Percentiles rank a stretch among this genome's conserved stretches.
Evolutionary conservation across 2,113 vertebrate genomes (phyloP).

Genomic region (Megalops atlanticus): DNA sequence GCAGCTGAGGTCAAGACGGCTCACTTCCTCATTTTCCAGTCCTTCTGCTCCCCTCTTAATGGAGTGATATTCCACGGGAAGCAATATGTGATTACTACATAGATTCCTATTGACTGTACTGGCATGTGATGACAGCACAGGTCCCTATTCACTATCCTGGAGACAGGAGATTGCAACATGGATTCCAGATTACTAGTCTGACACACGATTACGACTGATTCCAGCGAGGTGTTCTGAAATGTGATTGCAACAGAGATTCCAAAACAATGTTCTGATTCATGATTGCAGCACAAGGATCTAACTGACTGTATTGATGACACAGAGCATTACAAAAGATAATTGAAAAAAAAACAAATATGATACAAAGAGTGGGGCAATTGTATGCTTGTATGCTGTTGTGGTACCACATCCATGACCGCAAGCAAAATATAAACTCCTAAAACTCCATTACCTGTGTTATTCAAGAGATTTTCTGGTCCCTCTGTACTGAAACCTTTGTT

Average conservation of each 20-base stretch:
- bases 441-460: background rate
- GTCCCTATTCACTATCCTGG: slow-evolving; percentile 16
- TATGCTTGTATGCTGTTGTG: background rate
- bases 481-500: background rate
- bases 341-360: background rate
- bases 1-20: slow-evolving; percentile 80
- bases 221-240: too few species aligned
- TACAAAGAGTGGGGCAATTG: background rate
- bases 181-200: slow-evolving; percentile 80
- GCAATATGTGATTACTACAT: slow-evolving; percentile 94
- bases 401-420: background rate
- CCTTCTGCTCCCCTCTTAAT: slow-evolving; percentile 80
- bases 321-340: slow-evolving; percentile 49
- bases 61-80: slow-evolving; percentile 80
- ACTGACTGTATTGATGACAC: slow-evolving; percentile 55
- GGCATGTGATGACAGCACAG: slow-evolving; percentile 80
- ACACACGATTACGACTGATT: too few species aligned
- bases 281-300: background rate
- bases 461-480: background rate
- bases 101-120: slow-evolving; percentile 83
- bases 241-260: slow-evolving; percentile 74
- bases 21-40: slow-evolving; percentile 80
- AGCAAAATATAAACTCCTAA: background rate
- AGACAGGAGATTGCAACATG: slow-evolving; percentile 82
- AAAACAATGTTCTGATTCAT: background rate